phyloP scores from a whole-genome alignment of 2,113 vertebrate genomes.

The Tangachromis dhanisi region DNA sequence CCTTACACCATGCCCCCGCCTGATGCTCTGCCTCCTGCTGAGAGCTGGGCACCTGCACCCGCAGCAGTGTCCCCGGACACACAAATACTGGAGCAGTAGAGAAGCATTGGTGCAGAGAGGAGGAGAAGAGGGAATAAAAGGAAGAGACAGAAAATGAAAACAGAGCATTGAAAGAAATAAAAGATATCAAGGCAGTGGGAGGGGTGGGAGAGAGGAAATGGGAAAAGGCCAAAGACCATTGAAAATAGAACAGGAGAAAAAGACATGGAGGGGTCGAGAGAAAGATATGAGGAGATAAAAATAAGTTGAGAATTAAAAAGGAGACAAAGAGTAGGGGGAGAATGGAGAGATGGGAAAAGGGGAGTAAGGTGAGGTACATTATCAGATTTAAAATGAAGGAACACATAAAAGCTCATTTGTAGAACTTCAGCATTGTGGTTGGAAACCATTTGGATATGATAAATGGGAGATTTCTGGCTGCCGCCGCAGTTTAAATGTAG shows the following conservation, averaged over 20 bases:
- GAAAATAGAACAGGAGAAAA: constrained; percentile 26
- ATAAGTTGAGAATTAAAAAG: constrained; percentile 51
- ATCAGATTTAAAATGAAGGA: constrained; percentile 64
- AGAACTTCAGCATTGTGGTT: constrained; percentile 61
- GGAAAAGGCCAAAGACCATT: constrained; percentile 35
- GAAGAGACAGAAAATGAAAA: constrained; percentile 25
- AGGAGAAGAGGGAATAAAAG: background rate
- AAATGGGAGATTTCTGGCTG: constrained; percentile 64
- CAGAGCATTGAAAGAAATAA: constrained; percentile 38
- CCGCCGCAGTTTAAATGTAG: constrained; percentile 37
- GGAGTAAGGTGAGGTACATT: constrained; percentile 63
- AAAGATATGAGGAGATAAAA: constrained; percentile 49
- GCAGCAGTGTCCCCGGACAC: constrained; percentile 85
- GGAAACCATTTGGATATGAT: constrained; percentile 56
- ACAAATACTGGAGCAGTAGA: constrained; percentile 82
- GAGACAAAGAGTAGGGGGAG: constrained; percentile 32
- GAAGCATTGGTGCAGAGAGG: background rate
- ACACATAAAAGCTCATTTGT: constrained; percentile 68
- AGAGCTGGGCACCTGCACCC: constrained; percentile 81
- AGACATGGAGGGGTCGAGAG: constrained; percentile 24
- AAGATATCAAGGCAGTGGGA: constrained; percentile 32
- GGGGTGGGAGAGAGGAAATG: constrained; percentile 18
- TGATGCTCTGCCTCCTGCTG: constrained; percentile 88
- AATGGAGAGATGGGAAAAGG: constrained; percentile 17
- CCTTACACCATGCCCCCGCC: constrained; percentile 92